Percentiles rank a stretch among this genome's conserved stretches.
Evolutionary conservation across 2,888 invertebrate genomes (phyloP).

Genomic region (Tachina fera): DNA sequence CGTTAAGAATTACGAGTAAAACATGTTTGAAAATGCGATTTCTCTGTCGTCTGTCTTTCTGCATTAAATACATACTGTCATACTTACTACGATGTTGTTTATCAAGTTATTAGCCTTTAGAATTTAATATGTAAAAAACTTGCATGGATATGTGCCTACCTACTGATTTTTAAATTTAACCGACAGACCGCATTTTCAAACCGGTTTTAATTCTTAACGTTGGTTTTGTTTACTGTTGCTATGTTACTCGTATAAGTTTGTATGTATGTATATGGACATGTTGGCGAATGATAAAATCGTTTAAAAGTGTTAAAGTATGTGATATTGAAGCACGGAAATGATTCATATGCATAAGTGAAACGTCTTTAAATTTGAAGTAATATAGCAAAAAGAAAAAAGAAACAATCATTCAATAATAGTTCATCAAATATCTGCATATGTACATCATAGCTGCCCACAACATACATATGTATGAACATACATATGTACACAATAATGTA

Average conservation of each 20-base stretch:
- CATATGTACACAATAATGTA: not conserved
- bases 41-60: too few species aligned
- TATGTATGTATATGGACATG: not conserved
- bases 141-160: not conserved
- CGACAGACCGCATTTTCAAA: too few species aligned
- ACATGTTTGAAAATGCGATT: not conserved
- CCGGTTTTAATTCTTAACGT: too few species aligned
- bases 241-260: not conserved
- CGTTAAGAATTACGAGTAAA: constrained; percentile 22
- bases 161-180: not conserved
- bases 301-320: not conserved
- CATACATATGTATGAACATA: not conserved
- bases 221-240: too few species aligned
- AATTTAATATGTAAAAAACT: too few species aligned
- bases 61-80: too few species aligned
- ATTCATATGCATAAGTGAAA: not conserved
- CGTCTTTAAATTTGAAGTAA: not conserved
- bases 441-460: too few species aligned
- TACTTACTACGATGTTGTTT: too few species aligned
- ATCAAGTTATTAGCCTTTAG: not conserved
- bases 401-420: too few species aligned
- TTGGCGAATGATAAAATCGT: not conserved
- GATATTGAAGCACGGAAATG: too few species aligned
- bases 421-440: not conserved
- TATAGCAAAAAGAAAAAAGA: too few species aligned